Evolutionary conservation across 2,797 vertebrate genomes (phyloP).

Genomic region (Pogoniulus pusillus): DNA sequence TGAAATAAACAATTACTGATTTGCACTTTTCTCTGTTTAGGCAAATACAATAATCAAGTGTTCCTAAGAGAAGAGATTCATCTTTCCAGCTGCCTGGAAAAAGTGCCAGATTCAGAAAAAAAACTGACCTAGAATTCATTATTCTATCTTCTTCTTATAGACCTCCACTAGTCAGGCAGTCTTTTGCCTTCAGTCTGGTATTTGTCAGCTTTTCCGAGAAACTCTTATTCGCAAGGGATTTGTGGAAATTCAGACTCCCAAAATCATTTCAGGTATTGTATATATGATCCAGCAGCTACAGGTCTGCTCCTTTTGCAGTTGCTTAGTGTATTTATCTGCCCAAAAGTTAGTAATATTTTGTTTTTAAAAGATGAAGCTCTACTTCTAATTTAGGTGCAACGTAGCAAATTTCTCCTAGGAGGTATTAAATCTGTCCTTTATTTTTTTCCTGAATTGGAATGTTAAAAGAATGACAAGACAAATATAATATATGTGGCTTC

Average conservation of each 20-base stretch:
- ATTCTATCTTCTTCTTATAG: constrained; percentile 75
- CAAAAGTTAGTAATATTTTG: not conserved
- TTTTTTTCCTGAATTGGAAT: not conserved
- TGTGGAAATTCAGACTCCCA: constrained; percentile 98
- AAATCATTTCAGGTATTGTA: constrained; percentile 95
- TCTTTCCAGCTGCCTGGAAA: constrained; percentile 13
- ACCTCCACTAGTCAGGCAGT: constrained; percentile 97
- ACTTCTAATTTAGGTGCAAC: not conserved
- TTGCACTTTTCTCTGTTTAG: not conserved
- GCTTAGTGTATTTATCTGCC: not conserved
- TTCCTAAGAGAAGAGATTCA: not conserved
- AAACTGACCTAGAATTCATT: constrained; percentile 54
- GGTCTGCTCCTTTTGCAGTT: not conserved
- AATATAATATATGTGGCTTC: not conserved
- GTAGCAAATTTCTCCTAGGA: not conserved
- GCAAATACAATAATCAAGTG: not conserved
- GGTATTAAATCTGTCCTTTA: not conserved
- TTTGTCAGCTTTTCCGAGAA: constrained; percentile 97
- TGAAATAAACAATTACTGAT: not conserved
- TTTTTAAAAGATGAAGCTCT: not conserved
- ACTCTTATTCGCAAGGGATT: constrained; percentile 94
- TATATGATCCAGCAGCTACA: not conserved
- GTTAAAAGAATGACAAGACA: not conserved
- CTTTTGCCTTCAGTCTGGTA: constrained; percentile 93
- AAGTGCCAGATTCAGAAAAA: constrained; percentile 15